Percentiles rank a stretch among this genome's conserved stretches.
Conservation (phyloP, 1,140 invertebrate genomes). For the Drosophila micromelanica region DNA sequence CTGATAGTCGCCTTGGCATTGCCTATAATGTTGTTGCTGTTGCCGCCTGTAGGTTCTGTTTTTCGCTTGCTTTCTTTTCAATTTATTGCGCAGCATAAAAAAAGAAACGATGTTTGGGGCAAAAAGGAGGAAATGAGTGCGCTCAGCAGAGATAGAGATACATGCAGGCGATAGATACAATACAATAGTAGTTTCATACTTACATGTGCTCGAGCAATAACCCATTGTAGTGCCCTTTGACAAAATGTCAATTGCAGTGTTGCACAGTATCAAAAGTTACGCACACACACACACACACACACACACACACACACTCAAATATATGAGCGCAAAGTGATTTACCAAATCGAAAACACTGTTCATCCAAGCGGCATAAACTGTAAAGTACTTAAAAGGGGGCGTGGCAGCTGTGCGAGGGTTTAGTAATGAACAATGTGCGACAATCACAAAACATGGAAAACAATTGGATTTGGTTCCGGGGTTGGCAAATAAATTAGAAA, state of each 20-base stretch:
- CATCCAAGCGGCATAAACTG: conserved; percentile 13
- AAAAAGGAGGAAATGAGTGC: conserved; percentile 15
- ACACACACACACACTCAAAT: background rate
- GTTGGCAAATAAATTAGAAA: background rate
- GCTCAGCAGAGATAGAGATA: conserved; percentile 38
- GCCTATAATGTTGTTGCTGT: conserved; percentile 53
- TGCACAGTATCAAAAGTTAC: conserved; percentile 59
- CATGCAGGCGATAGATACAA: conserved; percentile 34
- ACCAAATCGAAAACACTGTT: conserved; percentile 20
- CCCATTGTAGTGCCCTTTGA: conserved; percentile 67
- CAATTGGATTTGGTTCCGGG: background rate
- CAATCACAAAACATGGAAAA: conserved; percentile 16
- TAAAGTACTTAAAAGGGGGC: conserved; percentile 1
- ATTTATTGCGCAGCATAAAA: conserved; percentile 77
- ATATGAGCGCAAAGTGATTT: conserved; percentile 32
- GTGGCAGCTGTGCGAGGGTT: conserved; percentile 4
- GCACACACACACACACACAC: background rate
- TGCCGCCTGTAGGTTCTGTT: conserved; percentile 39
- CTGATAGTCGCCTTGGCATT: conserved; percentile 70
- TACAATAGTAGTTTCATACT: conserved; percentile 30
- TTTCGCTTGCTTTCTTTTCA: conserved; percentile 78
- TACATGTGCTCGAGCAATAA: conserved; percentile 18
- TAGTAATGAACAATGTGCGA: conserved; percentile 13
- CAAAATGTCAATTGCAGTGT: conserved; percentile 73
- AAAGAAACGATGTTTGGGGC: conserved; percentile 13